Evolutionary conservation across 1,140 invertebrate genomes (phyloP), one percentile per base, ranked within the genome.

Genomic region (Drosophila navojoa): DNA sequence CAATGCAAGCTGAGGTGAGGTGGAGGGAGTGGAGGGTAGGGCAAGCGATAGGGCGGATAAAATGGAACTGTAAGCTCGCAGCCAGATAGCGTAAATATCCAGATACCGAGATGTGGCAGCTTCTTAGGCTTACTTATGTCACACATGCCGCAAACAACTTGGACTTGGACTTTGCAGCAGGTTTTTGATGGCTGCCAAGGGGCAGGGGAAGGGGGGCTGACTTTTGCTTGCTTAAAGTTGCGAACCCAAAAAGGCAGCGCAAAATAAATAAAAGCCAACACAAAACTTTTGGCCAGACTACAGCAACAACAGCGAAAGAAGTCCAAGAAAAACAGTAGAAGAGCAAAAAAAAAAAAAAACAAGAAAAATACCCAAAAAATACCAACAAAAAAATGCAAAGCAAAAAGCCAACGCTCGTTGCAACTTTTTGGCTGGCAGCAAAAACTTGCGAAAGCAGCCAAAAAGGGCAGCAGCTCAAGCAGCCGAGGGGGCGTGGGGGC

Each of bases 41-140:
- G 15, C 6, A 2, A 1, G 27, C 27, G 27, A 29, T 29, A 4
- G 32, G 32, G 25, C 58, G 29, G 27, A 38, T 38, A 49, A 67
- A 49, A 67, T 67, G 53, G 63, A 60, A 47, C 27, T 70, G 49
- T 70, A 70, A 70, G 40, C 67, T 52, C 45, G 38, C 15, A 16
- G 25, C 57, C 38, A 52, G 40, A 55, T 59, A 44, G 38, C 55
- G 35, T 38, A 64, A 44, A 55, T 45, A 54, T 29, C 13, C 25
- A 68, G 38, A 52, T 60, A 47, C 58, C 29, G 11, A 54, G 58
- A 81, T 79, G 75, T 73, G 52, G 77, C 54, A 75, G 68, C 76
- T 76, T 68, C 79, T 82, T 87, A 78, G 82, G 76, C 82, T 86
- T 87, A 86, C 82, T 86, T 81, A 87, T 86, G 81, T 87, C 81